Evolutionary conservation across 2,888 invertebrate species (phyloP).

Genomic region (Orthonychiurus folsomi): DNA sequence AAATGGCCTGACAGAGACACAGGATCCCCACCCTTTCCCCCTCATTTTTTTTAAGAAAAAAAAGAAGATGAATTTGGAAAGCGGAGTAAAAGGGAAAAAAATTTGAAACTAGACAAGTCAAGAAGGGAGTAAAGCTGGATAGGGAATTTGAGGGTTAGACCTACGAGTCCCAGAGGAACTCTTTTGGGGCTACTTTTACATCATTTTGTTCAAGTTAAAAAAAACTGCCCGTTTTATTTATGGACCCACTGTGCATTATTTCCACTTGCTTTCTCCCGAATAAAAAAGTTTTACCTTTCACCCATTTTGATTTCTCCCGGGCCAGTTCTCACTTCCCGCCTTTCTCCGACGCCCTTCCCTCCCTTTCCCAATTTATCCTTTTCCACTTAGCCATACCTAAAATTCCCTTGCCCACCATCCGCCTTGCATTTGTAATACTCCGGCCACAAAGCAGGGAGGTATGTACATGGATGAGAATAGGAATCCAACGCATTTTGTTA

Average conservation of each 20-base stretch:
- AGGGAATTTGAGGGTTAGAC: constrained; percentile 18
- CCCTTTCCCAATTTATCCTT: constrained; percentile 6
- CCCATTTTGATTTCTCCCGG: constrained; percentile 27
- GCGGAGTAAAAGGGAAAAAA: background rate
- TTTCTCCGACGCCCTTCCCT: constrained; percentile 6
- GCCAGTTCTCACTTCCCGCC: background rate
- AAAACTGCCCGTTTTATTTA: constrained; percentile 32
- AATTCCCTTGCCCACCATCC: no score
- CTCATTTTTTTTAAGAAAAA: background rate
- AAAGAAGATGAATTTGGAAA: background rate
- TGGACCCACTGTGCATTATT: constrained; percentile 37
- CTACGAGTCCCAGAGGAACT: constrained; percentile 33
- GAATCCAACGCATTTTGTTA: background rate
- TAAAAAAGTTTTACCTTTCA: constrained; percentile 32
- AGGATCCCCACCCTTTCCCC: no score
- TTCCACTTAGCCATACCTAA: constrained; percentile 3
- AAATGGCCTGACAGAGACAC: constrained; percentile 1
- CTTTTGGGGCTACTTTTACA: constrained; percentile 36
- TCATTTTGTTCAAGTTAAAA: constrained; percentile 30
- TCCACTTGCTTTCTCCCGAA: constrained; percentile 27
- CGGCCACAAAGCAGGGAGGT: no score
- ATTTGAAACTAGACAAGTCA: no score
- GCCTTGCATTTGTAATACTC: no score
- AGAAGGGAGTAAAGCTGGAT: background rate
- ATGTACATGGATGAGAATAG: no score